A percentile compares a stretch with the other conserved stretches of the same genome.
Conservation (phyloP, 2,113 vertebrate genomes). For the Galemys pyrenaicus region DNA sequence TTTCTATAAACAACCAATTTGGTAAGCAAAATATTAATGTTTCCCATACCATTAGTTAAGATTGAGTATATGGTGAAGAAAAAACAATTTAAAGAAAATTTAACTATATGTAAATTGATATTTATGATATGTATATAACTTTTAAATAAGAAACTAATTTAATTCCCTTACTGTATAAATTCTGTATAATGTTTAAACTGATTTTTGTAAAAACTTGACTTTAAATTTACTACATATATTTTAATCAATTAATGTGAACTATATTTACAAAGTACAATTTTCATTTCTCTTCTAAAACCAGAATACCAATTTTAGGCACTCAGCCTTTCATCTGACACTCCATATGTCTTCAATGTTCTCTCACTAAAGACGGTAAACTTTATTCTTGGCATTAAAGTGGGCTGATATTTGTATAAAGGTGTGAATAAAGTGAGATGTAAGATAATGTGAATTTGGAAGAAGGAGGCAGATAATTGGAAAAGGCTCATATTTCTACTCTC, state of each 20-base stretch:
- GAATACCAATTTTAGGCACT: background rate
- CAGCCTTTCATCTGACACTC: background rate
- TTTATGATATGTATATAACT: background rate
- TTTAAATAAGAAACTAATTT: background rate
- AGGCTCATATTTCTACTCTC: background rate
- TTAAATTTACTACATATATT: background rate
- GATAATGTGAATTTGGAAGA: background rate
- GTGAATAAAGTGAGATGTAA: background rate
- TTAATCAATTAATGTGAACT: background rate
- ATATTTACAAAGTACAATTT: no score
- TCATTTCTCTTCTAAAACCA: no score
- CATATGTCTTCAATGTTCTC: background rate
- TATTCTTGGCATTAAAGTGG: background rate
- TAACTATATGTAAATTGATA: background rate
- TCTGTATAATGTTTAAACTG: background rate
- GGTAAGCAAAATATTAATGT: background rate
- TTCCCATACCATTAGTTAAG: background rate
- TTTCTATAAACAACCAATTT: background rate
- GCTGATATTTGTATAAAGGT: background rate
- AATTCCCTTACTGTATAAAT: background rate
- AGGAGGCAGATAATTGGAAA: background rate
- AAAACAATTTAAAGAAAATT: background rate
- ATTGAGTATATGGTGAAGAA: background rate
- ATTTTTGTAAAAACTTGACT: background rate
- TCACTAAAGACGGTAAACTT: background rate